These are phyloP conservation scores for Eristalis intricaria DNA, from an alignment of 2,888 invertebrate species.

Conservation along the genomic window DNA sequence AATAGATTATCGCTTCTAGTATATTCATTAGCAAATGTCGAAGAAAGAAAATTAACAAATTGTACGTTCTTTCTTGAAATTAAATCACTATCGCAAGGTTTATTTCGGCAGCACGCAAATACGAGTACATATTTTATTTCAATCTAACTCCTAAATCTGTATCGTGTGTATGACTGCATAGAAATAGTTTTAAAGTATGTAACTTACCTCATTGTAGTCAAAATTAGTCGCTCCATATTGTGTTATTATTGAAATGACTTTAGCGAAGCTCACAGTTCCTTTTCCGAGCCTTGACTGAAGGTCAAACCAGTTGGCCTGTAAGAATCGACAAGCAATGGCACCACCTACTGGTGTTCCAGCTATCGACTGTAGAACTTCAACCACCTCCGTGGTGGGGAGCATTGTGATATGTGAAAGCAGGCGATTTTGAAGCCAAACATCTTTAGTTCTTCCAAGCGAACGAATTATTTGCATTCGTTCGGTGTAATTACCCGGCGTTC, in stretches of 20 bases:
- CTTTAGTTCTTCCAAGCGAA: constrained; percentile 81
- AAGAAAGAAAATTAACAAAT: too few species aligned
- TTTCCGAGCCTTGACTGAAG: constrained; percentile 80
- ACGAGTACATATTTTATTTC: too few species aligned
- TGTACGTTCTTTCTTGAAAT: too few species aligned
- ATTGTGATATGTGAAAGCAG: constrained; percentile 81
- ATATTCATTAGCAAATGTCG: too few species aligned
- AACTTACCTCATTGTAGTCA: constrained; percentile 81
- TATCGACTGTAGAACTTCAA: constrained; percentile 81
- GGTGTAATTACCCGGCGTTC: constrained; percentile 79
- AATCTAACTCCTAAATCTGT: too few species aligned
- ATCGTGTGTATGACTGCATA: too few species aligned
- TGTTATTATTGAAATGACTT: constrained; percentile 81
- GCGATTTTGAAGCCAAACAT: constrained; percentile 82
- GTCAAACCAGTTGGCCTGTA: constrained; percentile 81
- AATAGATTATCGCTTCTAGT: too few species aligned
- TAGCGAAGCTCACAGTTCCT: constrained; percentile 81
- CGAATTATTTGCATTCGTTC: constrained; percentile 81
- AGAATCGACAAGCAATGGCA: constrained; percentile 81
- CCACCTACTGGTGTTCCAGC: constrained; percentile 81
- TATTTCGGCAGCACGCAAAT: too few species aligned
- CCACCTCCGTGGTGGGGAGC: constrained; percentile 80
- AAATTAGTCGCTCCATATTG: constrained; percentile 82
- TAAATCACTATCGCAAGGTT: too few species aligned
- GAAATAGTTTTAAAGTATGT: not conserved